A percentile compares a stretch with the other conserved stretches of the same genome.
Evolutionary conservation across 1,140 invertebrate genomes (phyloP).

Genomic region (Conopomorpha cramerella): DNA sequence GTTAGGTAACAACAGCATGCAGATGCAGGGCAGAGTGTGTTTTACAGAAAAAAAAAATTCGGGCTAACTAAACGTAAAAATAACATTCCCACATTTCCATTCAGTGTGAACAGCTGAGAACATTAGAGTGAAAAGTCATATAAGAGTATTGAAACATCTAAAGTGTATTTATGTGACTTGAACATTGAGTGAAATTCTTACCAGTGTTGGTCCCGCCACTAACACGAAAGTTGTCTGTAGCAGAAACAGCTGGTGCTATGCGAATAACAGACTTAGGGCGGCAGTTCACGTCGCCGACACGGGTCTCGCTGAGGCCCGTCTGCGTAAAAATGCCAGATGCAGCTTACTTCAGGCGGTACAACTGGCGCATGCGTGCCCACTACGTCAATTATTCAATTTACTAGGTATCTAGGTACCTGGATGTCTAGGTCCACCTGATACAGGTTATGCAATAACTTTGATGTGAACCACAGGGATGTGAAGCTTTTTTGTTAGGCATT

Average conservation of each 20-base stretch:
- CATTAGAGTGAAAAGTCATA: constrained; percentile 1
- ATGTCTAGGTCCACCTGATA: too few relatives aligned
- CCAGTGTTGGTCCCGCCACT: neutral
- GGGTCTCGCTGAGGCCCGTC: neutral
- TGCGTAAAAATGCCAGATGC: neutral
- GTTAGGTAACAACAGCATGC: constrained; percentile 4
- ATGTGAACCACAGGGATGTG: too few relatives aligned
- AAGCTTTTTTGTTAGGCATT: too few relatives aligned
- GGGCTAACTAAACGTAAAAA: neutral
- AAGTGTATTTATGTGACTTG: neutral
- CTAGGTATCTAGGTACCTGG: too few relatives aligned
- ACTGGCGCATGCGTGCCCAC: constrained; percentile 32
- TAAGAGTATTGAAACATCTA: neutral
- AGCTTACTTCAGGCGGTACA: constrained; percentile 27
- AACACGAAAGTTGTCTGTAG: neutral
- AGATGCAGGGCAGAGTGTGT: neutral
- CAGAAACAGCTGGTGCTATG: neutral
- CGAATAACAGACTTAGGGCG: neutral
- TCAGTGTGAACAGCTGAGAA: constrained; percentile 12
- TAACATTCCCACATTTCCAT: neutral
- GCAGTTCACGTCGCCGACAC: neutral
- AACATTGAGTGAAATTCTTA: neutral
- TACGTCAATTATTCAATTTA: constrained; percentile 41
- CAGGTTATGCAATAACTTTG: too few relatives aligned
- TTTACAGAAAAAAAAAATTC: neutral